phyloP scores from a whole-genome alignment of 2,797 vertebrate genomes.

The Chloroceryle inda region DNA sequence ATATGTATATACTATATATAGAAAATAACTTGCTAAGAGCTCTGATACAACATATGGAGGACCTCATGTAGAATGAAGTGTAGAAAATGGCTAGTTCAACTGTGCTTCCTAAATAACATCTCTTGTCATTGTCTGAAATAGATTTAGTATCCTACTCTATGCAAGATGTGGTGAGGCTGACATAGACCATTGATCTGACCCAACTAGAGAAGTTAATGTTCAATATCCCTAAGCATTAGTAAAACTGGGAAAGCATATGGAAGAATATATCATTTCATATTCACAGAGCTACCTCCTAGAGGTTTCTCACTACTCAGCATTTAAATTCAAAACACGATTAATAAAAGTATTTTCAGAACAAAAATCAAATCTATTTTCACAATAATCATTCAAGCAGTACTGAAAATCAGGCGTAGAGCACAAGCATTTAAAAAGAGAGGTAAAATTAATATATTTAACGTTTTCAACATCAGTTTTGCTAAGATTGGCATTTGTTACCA shows the following conservation, averaged over 20 bases:
- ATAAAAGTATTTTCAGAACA: not conserved
- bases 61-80: not conserved
- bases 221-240: not conserved
- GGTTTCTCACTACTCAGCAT: not conserved
- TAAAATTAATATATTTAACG: not conserved
- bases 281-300: not conserved
- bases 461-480: not conserved
- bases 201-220: not conserved
- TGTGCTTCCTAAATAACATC: not conserved
- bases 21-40: not conserved
- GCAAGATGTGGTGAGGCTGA: not conserved
- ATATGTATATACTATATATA: not conserved
- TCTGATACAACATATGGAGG: not conserved
- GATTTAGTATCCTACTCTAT: not conserved
- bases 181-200: not conserved
- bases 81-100: not conserved
- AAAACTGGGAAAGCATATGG: not conserved
- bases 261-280: not conserved
- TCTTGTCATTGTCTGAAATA: not conserved
- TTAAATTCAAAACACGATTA: not conserved
- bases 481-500: not conserved
- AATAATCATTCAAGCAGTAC: not conserved
- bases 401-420: not conserved
- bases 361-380: not conserved
- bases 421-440: not conserved